Conservation (phyloP, 2,113 vertebrate genomes). For the human (Homo sapiens) region GRCh38 chr15:97313001-97313500, state of each 20-base stretch:
- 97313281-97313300: conserved; percentile 8
- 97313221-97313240: neutral
- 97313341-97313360: conserved; percentile 15
- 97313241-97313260: neutral
- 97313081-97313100: neutral
- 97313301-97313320: neutral
- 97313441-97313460: neutral
- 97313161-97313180: neutral
- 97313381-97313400: conserved; percentile 37
- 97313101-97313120: neutral
- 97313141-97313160: neutral
- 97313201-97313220: neutral
- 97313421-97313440: conserved; percentile 29
- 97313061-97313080: neutral
- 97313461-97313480: neutral
- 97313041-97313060: neutral
- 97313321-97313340: conserved; percentile 20
- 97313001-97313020: neutral
- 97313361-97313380: conserved; percentile 51
- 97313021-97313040: neutral
- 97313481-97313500: neutral
- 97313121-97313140: neutral
- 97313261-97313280: neutral
- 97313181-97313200: neutral
- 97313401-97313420: conserved; percentile 62